Base-by-base conservation (phyloP, 2,113 vertebrate species). In the Gasterosteus nipponicus region DNA sequence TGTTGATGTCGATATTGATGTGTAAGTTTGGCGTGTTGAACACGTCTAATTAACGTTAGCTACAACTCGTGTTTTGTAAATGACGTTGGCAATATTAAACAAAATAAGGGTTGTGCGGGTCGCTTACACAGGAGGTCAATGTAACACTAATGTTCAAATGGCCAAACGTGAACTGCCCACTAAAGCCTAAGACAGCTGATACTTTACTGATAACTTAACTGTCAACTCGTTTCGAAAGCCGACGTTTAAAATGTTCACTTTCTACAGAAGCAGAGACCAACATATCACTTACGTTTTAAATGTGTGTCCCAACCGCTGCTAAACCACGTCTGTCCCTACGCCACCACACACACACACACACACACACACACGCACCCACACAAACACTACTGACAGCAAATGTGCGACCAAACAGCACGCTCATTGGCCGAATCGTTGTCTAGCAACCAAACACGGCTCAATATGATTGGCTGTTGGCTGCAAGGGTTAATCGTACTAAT, bases 351-450 rank as follows among this genome's bases (percentile, higher is more conserved):
- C 35, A 12, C 33, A 5, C 35, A 38, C 35, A 38, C 5, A 38
- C 35, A 38, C 4, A 38, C 35, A 38, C 33, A 33, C 33, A 33
- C 33, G 5, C 33, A 33, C 33, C 2, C 33, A 33, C 33, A 33
- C 2, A 33, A 5, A 33, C 26, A 5, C 54, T 12, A 31, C 54
- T 57, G 54, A 41, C 56, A 60, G 66, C 70, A 62, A 53, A 73
- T 38, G 35, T 38, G 35, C 35, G 5, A 7, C 73, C 78, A 90
- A 90, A 44, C 88, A 70, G 64, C 57, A 6, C 19, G 66, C 73
- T 75, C 35, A 93, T 92, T 93, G 92, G 93, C 57, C 19, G 75
- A 46, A 2, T 49, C 61, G 93, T 91, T 89, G 92, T 85, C 81
- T 84, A 83, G 93, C 90, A 93, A 93, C 91, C 82, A 85, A 87